phyloP scores from a whole-genome alignment of 1,140 invertebrate species.

The Achroia grisella region DNA sequence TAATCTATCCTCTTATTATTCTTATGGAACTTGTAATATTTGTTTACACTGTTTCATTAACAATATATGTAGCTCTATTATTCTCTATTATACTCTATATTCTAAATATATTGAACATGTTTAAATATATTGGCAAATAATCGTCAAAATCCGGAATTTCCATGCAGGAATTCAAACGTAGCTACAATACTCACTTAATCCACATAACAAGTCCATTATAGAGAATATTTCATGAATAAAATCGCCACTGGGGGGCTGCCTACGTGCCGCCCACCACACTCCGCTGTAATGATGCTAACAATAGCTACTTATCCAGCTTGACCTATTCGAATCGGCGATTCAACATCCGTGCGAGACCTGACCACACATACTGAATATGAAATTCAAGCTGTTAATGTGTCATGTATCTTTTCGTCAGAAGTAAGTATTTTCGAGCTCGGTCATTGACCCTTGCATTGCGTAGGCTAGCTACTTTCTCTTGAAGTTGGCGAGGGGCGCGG shows the following conservation, averaged over 20 bases:
- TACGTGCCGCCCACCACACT: neutral
- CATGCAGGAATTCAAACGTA: too few relatives aligned
- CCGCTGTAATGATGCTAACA: neutral
- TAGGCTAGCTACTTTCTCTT: slow-evolving; percentile 72
- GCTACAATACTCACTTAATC: too few relatives aligned
- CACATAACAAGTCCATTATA: too few relatives aligned
- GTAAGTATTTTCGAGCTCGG: slow-evolving; percentile 68
- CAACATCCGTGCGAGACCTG: slow-evolving; percentile 59
- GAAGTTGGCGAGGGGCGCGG: slow-evolving; percentile 44
- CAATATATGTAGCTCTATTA: too few relatives aligned
- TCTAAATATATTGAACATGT: too few relatives aligned
- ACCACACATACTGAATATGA: slow-evolving; percentile 67
- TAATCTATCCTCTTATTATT: too few relatives aligned
- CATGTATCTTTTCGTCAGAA: slow-evolving; percentile 61
- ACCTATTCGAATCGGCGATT: slow-evolving; percentile 53
- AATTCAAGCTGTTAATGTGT: slow-evolving; percentile 64
- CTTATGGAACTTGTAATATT: too few relatives aligned
- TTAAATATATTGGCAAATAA: too few relatives aligned
- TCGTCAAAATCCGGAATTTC: too few relatives aligned
- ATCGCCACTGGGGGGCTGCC: neutral
- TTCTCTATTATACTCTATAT: too few relatives aligned
- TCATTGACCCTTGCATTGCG: slow-evolving; percentile 69
- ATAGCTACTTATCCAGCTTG: slow-evolving; percentile 15
- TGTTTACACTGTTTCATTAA: too few relatives aligned
- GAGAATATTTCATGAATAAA: too few relatives aligned